Base-by-base conservation (phyloP, 2,888 invertebrate species). In the Zonitis immaculata region DNA sequence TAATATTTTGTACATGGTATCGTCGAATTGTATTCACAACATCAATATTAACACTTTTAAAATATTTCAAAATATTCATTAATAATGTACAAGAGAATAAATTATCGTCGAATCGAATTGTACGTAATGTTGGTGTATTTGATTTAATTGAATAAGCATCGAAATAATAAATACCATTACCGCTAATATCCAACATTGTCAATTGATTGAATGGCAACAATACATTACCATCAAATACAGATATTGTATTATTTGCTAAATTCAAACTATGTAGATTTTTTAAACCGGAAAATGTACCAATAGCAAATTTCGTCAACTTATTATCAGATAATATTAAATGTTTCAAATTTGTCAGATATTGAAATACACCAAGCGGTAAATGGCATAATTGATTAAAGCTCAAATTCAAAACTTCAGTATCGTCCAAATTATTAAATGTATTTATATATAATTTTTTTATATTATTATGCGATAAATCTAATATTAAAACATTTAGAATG, bases 221-320 rank as follows among this genome's bases (percentile, higher is more conserved):
- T 28, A 66, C 60, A 11, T 59, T 58, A 2, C 69, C 64, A 48
- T 71, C 69, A 49, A 74, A 71, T 7, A 49, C 49, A 11, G 59
- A 54, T 35, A 73, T 52, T 4, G 63, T 59, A 55, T 74, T 75
- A 42, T 68, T 61, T 0, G 73, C 67, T 28, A 75, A 54, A 58
- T 66, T 67, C 35, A 74, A 54, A 20, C 53, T 60, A 5, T 61
- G 56, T 9, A 75, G 54, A 49, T 65, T 62, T 16, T 48, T 63
- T 47, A 74, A 56, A 12, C 72, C 73, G 1, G 73, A 72, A 59
- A 75, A 74, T 5, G 65, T 60, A 1, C 73, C 73, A 22, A 62
- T 47, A 4, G 63, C 50, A 44, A 74, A 69, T 46, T 57, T 62
- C 8, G 59, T 59, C 27, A 74, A 60, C 50, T 68, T 68, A 49